Base-by-base conservation (phyloP, 2,113 vertebrate species). In the Chinchilla lanigera region DNA sequence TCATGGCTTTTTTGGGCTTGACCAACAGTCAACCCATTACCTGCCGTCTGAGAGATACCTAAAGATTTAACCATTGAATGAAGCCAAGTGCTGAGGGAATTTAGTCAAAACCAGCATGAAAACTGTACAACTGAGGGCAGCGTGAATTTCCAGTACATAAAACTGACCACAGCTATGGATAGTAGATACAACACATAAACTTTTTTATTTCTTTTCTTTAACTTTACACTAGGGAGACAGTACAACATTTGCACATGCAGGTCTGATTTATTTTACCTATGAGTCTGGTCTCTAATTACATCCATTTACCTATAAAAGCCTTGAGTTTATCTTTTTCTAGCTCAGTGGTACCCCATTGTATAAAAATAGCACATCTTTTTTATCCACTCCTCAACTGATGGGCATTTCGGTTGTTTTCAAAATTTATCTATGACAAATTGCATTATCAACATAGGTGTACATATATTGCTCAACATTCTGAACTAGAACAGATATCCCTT, bases 41-140 rank as follows among this genome's bases (percentile, higher is more conserved):
- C 13, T 81, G 58, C 1, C 54, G 86, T 20, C 26, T 65, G 19
- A 50, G 24, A 83, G 3, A 41, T 73, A 50, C 1, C 7, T 85
- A 52, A 52, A 89, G 7, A 41, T 85, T 77, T 81, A 11, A 65
- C 12, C 5, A 61, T 1, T 58, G 8, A 11, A 4, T 82, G 26
- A 94, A 94, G 71, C n/a, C 20, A 97, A 90, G 71, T 78, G 3
- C 22, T 81, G 9, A 83, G 14, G 85, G 65, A 93, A 20, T 33
- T 12, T 44, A 87, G 10, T 26, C 22, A 80, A 95, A 93, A 67
- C 6, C 52, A 78, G 24, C 3, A 77, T 10, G 81, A n/a, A 90
- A 86, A 10, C 4, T 75, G 30, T 80, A 24, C 22, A 73, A 26
- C n/a, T 33, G 17, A 84, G 13, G 35, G 77, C 3, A 69, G 58